Evolutionary conservation across 92 coral and sea anemone genomes (phyloP).

Genomic region (Parazoanthus swiftii): DNA sequence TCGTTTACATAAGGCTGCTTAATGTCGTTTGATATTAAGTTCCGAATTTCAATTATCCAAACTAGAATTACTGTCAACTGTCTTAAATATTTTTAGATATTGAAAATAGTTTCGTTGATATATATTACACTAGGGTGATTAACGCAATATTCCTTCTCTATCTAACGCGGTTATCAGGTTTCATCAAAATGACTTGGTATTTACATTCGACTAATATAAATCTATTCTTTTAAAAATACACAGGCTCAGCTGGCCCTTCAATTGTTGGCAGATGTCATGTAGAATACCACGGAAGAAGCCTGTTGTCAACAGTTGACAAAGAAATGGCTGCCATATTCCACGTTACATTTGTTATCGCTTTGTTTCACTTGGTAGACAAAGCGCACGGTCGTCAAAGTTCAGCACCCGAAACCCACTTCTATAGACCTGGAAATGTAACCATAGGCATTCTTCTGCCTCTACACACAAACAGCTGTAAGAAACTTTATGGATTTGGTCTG

Average conservation of each 20-base stretch:
- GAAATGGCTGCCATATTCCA: background rate
- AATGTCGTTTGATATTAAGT: background rate
- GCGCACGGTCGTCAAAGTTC: background rate
- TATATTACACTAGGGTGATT: background rate
- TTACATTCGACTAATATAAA: constrained; percentile 27
- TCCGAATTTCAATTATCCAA: background rate
- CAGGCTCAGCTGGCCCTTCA: constrained; percentile 19
- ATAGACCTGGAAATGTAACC: constrained; percentile 67
- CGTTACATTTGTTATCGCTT: background rate
- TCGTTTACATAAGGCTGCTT: background rate
- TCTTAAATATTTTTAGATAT: background rate
- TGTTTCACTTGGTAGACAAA: background rate
- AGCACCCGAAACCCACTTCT: constrained; percentile 16
- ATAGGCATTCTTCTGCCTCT: constrained; percentile 69
- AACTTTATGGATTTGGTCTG: constrained; percentile 69
- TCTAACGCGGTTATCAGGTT: background rate
- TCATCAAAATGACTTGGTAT: background rate
- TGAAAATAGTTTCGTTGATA: background rate
- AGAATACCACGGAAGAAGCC: background rate
- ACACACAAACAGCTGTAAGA: constrained; percentile 66
- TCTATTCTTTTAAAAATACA: constrained; percentile 3
- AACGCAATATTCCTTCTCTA: background rate
- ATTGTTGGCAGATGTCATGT: background rate
- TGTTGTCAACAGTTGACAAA: background rate
- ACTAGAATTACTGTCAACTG: background rate